phyloP scores from a whole-genome alignment of 2,113 vertebrate genomes.

The Oxyruncus cristatus region DNA sequence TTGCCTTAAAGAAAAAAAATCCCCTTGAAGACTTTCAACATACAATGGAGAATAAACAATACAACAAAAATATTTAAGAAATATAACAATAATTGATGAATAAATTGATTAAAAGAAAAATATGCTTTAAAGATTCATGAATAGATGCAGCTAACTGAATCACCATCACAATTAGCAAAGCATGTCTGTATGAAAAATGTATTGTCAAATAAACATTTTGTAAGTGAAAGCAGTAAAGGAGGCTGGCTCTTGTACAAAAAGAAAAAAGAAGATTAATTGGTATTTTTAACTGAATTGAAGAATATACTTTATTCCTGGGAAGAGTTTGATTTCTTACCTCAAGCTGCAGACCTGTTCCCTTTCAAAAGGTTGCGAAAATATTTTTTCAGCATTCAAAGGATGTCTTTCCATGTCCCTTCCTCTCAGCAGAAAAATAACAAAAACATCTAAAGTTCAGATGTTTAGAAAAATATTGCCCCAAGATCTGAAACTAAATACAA shows the following conservation, averaged over 20 bases:
- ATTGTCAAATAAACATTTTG: not conserved
- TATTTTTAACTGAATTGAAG: constrained; percentile 9
- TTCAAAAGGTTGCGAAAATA: constrained; percentile 36
- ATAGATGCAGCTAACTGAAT: constrained; percentile 57
- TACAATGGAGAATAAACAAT: not conserved
- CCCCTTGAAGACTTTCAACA: not conserved
- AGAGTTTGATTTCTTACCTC: constrained; percentile 21
- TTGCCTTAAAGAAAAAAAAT: not conserved
- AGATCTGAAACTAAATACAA: constrained; percentile 13
- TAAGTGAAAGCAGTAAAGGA: not conserved
- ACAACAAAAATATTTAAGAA: not conserved
- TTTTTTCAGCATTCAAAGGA: not conserved
- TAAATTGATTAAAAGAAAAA: constrained; percentile 38
- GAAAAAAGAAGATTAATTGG: not conserved
- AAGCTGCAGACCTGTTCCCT: not conserved
- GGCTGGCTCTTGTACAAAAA: not conserved
- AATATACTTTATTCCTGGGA: not conserved
- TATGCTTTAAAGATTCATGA: constrained; percentile 14
- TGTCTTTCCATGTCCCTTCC: not conserved
- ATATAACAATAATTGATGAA: not conserved
- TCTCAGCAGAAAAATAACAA: not conserved
- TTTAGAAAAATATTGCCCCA: constrained; percentile 23
- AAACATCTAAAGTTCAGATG: not conserved
- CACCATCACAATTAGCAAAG: constrained; percentile 36
- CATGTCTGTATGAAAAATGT: constrained; percentile 12